phyloP scores from a whole-genome alignment of 2,888 invertebrate species.

The Miltochrista miniata region DNA sequence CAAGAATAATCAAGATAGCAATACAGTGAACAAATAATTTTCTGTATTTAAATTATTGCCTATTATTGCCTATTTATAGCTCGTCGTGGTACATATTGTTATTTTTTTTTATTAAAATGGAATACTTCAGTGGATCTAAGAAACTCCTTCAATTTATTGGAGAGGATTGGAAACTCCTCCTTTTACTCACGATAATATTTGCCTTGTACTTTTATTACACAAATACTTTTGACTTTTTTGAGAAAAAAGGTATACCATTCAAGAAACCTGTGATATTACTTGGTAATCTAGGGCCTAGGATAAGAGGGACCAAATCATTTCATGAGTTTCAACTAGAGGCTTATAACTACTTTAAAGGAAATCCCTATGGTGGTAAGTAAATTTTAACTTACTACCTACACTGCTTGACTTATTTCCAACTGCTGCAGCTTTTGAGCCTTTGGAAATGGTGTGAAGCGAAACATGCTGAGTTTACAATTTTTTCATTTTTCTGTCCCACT shows the following conservation, averaged over 20 bases:
- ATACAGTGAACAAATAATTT: too few relatives aligned
- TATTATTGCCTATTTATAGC: too few relatives aligned
- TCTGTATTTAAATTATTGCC: too few relatives aligned
- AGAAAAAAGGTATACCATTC: slow-evolving; percentile 70
- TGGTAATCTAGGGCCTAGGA: slow-evolving; percentile 73
- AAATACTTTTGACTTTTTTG: slow-evolving; percentile 71
- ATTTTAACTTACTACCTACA: too few relatives aligned
- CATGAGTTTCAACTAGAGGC: slow-evolving; percentile 73
- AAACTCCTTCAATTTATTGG: slow-evolving; percentile 49
- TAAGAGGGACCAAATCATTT: slow-evolving; percentile 68
- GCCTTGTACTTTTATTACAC: slow-evolving; percentile 70
- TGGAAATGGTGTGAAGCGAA: too few relatives aligned
- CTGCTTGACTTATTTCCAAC: too few relatives aligned
- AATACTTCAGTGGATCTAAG: slow-evolving; percentile 45
- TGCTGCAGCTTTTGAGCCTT: too few relatives aligned
- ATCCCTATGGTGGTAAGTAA: slow-evolving; percentile 72
- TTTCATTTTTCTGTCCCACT: too few relatives aligned
- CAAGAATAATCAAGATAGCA: too few relatives aligned
- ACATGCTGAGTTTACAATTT: too few relatives aligned
- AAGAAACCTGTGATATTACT: slow-evolving; percentile 74
- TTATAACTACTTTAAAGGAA: slow-evolving; percentile 74
- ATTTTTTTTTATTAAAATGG: slow-evolving; percentile 31
- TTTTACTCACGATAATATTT: slow-evolving; percentile 56
- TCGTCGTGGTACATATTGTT: too few relatives aligned
- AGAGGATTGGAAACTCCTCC: slow-evolving; percentile 66